Base-by-base conservation (phyloP, 2,888 invertebrate genomes). In the Plebejus melissa region DNA sequence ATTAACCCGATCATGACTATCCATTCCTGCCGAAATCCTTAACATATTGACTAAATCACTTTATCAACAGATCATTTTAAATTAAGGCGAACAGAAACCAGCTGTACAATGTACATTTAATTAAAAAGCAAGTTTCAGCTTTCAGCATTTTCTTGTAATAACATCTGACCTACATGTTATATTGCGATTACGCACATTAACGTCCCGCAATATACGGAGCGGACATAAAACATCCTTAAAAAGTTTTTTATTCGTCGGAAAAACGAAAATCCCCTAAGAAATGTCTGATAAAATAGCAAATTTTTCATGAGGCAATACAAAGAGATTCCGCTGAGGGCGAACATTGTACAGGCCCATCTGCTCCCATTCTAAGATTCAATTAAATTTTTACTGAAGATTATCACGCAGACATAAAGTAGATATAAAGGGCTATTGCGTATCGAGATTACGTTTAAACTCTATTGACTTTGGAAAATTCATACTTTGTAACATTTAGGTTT, bases 311-410 rank as follows among this genome's bases (percentile, higher is more conserved):
- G 70, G 75, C 70, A 75, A 75, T 70, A 75, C 75, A 75, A 75
- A 70, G 75, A 57, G 70, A 81, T 80, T 79, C 82, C 83, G 82
- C 84, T 74, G 83, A 83, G 81, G 81, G 83, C 79, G 80, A 82
- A 87, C 87, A 90, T 89, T 75, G 69, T 74, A 69, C 75, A 79
- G 86, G 83, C 89, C 89, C 91, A 91, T 89, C 91, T 91, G 91
- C 86, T 84, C 83, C 81, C 83, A 82, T 87, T 86, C 85, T 83
- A 83, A 88, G 89, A 91, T 93, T 93, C 93, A 91, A 93, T 94
- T 94, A 92, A 91, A 89, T 93, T 94, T 93, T 93, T 93, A 94
- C 90, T 90, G 90, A 85, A 90, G 91, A 93, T 91, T 93, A 93
- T 94, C 94, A 93, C 93, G 93, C 90, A 89, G 88, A 86, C 86